A percentile compares a stretch with the other conserved stretches of the same genome.
These are phyloP conservation scores for Brienomyrus longianalis DNA, from an alignment of 2,113 vertebrate species.

Conservation along the genomic window DNA sequence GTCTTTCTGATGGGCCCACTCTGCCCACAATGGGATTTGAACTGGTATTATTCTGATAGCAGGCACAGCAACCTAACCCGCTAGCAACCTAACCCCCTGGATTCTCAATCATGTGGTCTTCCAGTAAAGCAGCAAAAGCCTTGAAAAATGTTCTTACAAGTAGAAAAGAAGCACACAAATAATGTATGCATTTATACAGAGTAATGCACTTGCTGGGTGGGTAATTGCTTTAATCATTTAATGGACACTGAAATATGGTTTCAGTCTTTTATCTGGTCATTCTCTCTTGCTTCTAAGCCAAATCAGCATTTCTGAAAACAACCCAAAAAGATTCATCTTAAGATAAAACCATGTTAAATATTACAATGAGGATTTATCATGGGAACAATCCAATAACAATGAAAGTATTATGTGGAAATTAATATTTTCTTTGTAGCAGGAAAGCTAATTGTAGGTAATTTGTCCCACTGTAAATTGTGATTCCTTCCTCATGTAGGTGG, in stretches of 20 bases:
- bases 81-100: neutral
- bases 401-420: neutral
- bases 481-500: neutral
- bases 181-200: neutral
- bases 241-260: neutral
- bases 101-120: neutral
- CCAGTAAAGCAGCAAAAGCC: neutral
- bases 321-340: neutral
- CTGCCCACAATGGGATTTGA: neutral
- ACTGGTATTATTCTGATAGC: neutral
- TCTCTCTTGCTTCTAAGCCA: neutral
- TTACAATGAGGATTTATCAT: neutral
- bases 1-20: neutral
- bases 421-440: neutral
- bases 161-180: neutral
- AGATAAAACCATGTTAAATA: neutral
- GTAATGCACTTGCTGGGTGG: neutral
- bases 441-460: neutral
- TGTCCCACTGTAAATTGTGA: neutral
- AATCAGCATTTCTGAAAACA: neutral
- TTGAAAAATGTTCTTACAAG: neutral
- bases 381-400: neutral
- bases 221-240: neutral
- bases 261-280: neutral
- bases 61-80: neutral